Conservation (phyloP, 2,888 invertebrate species). For the Magallana nippona region DNA sequence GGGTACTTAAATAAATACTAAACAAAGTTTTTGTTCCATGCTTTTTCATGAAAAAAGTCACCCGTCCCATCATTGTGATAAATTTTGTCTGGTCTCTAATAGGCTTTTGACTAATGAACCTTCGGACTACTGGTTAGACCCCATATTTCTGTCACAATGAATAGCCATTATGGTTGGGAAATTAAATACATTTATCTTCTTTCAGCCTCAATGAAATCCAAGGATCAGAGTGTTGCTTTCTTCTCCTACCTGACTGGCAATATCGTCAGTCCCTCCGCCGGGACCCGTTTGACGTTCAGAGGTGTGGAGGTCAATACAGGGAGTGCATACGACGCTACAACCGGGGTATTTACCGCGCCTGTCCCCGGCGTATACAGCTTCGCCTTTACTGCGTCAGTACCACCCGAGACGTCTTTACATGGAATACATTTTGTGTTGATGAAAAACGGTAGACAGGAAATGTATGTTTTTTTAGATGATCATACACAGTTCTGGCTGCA, state of each 20-base stretch:
- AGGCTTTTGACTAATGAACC: no score
- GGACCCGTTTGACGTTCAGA: neutral
- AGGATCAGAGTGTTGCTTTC: constrained; percentile 24
- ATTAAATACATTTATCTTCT: no score
- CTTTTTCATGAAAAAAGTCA: no score
- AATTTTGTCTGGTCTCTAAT: no score
- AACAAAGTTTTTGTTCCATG: no score
- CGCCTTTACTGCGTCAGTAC: constrained; percentile 1
- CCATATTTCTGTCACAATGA: no score
- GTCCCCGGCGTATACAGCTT: neutral
- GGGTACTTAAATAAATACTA: no score
- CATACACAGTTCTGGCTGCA: constrained; percentile 1
- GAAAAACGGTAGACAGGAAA: constrained; percentile 14
- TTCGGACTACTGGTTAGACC: no score
- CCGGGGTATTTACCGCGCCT: constrained; percentile 16
- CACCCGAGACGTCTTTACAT: neutral
- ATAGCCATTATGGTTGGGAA: no score
- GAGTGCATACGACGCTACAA: constrained; percentile 19
- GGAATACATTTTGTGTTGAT: neutral
- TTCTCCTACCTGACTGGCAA: neutral
- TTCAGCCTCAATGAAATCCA: neutral
- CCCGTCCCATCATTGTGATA: no score
- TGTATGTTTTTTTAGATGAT: neutral
- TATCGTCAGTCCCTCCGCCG: neutral
- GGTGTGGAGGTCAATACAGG: constrained; percentile 28